Percentiles rank a stretch among this genome's conserved stretches.
Conservation (phyloP, 2,888 invertebrate species). For the Artemia sinica region DNA sequence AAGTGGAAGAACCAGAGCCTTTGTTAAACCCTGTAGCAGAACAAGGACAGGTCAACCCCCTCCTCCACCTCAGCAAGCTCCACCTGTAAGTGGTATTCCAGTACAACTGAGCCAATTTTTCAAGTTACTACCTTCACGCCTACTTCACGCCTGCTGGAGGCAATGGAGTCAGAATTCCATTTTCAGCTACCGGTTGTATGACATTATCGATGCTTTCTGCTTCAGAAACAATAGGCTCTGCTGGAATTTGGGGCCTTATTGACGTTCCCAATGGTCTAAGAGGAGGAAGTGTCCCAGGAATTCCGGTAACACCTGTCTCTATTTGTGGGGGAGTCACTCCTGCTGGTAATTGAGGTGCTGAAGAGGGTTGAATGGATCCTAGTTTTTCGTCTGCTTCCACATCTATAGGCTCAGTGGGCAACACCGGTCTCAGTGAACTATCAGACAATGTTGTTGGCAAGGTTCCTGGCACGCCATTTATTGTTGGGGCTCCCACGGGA, state of each 20-base stretch:
- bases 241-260: background rate
- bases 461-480: no score
- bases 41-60: background rate
- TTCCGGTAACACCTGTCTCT: background rate
- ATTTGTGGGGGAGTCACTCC: background rate
- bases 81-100: background rate
- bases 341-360: no score
- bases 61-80: background rate
- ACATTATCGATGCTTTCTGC: background rate
- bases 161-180: background rate
- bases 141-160: background rate
- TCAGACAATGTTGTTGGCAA: no score
- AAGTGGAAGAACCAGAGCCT: background rate
- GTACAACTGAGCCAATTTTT: background rate
- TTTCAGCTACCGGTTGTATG: background rate
- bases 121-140: background rate
- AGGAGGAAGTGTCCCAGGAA: slow-evolving; percentile 2
- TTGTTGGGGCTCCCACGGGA: no score
- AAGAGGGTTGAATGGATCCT: no score
- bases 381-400: no score
- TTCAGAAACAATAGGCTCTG: slow-evolving; percentile 2
- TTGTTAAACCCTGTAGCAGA: background rate
- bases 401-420: no score
- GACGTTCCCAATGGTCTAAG: background rate
- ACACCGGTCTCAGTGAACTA: no score